These are phyloP conservation scores for Phyllopteryx taeniolatus DNA, from an alignment of 2,113 vertebrate genomes.

Conservation along the genomic window DNA sequence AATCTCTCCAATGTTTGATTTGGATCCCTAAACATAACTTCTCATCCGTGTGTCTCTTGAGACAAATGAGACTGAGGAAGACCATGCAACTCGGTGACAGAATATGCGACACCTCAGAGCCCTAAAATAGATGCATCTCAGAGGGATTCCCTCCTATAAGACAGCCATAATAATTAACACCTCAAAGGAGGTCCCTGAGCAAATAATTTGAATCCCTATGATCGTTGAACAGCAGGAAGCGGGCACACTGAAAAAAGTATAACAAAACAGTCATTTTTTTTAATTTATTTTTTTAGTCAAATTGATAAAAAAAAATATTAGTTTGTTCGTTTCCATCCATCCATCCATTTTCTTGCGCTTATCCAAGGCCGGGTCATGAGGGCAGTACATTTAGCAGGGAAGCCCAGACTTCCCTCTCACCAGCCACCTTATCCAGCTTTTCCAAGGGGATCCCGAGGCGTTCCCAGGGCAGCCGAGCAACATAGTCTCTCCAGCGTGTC, in stretches of 20 bases:
- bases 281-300: no score
- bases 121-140: constrained; percentile 40
- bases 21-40: background rate
- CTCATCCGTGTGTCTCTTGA: background rate
- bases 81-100: constrained; percentile 14
- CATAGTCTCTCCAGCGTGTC: no score
- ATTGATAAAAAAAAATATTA: no score
- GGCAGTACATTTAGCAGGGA: no score
- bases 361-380: no score
- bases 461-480: no score
- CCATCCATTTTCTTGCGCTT: no score
- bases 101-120: constrained; percentile 33
- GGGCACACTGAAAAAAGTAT: background rate
- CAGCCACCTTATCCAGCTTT: no score
- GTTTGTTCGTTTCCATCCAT: no score
- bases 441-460: no score
- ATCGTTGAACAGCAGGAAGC: constrained; percentile 17
- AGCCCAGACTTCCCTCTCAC: no score
- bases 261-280: no score
- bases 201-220: constrained; percentile 41
- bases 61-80: constrained; percentile 2
- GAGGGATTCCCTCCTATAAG: constrained; percentile 45
- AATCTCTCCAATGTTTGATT: background rate
- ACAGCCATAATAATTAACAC: constrained; percentile 49
- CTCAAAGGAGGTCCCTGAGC: constrained; percentile 38